Base-by-base conservation (phyloP, 2,113 vertebrate genomes). In the Anseranas semipalmata region DNA sequence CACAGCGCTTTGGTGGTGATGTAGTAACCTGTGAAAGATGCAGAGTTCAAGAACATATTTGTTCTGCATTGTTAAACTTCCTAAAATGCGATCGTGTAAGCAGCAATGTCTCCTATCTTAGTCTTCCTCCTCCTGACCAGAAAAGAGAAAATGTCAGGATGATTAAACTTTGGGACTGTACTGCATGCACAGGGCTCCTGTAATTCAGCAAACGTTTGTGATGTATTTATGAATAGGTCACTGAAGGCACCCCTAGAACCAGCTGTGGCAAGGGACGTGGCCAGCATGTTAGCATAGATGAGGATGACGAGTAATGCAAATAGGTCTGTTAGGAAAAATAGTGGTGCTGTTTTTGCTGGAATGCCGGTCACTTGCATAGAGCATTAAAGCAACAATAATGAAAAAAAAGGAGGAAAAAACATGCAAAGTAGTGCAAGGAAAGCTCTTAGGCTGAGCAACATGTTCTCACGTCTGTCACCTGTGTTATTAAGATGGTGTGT, bases 71-170 rank as follows among this genome's bases (percentile, higher is more conserved):
- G 4, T 58, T 73, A 56, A 65, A 15, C 55, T 89, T 76, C 39
- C 33, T 73, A 62, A 62, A 83, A 62, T 37, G 43, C 92, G n/a
- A 6, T 33, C 28, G 33, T 0, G 0, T 55, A 66, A 52, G n/a
- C 33, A 87, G 21, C 12, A 66, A 12, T 33, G 15, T 84, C 82
- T 82, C 28, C 55, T 45, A 62, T 12, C 12, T 22, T 16, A 22
- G 15, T 92, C 21, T 28, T 93, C 37, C 21, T 85, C 18, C 27
- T 79, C 6, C 12, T 73, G 37, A 58, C 73, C 5, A 43, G 21
- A 75, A 78, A 55, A 59, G 65, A 56, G 27, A 28, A 90, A 55
- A 76, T 65, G 17, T 45, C 30, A 52, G 3, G 58, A 9, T 46
- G 30, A 43, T 48, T 81, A 55, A 66, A 53, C 43, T 73, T 78